phyloP scores from a whole-genome alignment of 2,797 vertebrate genomes.

The Lagorchestes hirsutus region DNA sequence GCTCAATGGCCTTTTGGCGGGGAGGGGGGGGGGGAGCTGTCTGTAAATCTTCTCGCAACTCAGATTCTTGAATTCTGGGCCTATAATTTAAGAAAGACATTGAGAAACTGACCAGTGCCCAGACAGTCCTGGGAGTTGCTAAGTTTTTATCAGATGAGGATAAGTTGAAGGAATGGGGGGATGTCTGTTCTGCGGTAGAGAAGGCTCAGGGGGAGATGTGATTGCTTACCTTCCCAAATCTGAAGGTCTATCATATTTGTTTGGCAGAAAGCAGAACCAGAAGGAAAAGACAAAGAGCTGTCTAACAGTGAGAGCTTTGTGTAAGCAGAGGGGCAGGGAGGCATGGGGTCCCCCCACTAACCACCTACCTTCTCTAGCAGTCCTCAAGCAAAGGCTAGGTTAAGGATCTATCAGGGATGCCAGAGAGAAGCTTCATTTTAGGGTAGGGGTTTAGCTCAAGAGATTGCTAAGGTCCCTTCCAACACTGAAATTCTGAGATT shows the following conservation, averaged over 20 bases:
- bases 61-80: background rate
- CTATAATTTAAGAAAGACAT: background rate
- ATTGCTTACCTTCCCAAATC: background rate
- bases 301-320: background rate
- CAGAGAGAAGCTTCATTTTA: background rate
- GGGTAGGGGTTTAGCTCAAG: background rate
- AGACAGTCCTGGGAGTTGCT: background rate
- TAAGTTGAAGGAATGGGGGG: background rate
- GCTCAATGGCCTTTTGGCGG: background rate
- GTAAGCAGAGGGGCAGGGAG: background rate
- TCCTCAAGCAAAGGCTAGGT: background rate
- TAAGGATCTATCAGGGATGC: background rate
- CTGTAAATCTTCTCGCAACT: background rate
- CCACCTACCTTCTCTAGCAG: background rate
- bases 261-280: background rate
- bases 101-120: background rate
- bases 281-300: background rate
- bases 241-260: background rate
- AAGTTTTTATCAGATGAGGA: background rate
- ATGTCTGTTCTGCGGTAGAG: background rate
- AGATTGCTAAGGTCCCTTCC: background rate
- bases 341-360: background rate
- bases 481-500: background rate
- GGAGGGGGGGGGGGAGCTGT: too few relatives aligned
- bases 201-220: background rate